These are phyloP conservation scores for Oenanthe oenanthe DNA, from an alignment of 2,113 vertebrate species.

Conservation along the genomic window DNA sequence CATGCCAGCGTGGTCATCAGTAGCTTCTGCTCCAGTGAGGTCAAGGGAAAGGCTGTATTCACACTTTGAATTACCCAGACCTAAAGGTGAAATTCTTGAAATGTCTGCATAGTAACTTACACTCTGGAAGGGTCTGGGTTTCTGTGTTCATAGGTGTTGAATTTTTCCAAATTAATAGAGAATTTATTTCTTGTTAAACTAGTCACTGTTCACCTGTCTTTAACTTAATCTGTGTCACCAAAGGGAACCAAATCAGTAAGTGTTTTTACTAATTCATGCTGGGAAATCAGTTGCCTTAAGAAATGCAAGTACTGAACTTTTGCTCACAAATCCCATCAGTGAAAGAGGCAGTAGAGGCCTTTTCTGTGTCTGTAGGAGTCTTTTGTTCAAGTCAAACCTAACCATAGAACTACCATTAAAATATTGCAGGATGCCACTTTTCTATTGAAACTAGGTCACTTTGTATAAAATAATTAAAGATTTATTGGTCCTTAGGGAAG, in stretches of 20 bases:
- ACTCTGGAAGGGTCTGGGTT: background rate
- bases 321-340: background rate
- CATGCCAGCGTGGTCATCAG: fast-evolving
- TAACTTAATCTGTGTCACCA: background rate
- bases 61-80: background rate
- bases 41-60: background rate
- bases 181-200: background rate
- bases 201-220: background rate
- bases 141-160: background rate
- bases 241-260: background rate
- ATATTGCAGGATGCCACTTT: background rate
- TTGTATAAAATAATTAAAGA: slow-evolving; percentile 58
- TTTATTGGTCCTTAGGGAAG: slow-evolving; percentile 44
- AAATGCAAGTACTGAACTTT: background rate
- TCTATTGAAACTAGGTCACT: slow-evolving; percentile 44
- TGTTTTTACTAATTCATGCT: background rate
- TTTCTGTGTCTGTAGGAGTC: background rate
- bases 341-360: background rate
- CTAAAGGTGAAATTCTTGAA: background rate
- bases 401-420: background rate
- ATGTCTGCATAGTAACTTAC: background rate
- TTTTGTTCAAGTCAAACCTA: background rate
- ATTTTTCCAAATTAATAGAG: background rate
- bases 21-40: background rate
- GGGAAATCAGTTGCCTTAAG: background rate